Conservation (phyloP, 1,140 invertebrate species). For the Aphelenchoides fujianensis region DNA sequence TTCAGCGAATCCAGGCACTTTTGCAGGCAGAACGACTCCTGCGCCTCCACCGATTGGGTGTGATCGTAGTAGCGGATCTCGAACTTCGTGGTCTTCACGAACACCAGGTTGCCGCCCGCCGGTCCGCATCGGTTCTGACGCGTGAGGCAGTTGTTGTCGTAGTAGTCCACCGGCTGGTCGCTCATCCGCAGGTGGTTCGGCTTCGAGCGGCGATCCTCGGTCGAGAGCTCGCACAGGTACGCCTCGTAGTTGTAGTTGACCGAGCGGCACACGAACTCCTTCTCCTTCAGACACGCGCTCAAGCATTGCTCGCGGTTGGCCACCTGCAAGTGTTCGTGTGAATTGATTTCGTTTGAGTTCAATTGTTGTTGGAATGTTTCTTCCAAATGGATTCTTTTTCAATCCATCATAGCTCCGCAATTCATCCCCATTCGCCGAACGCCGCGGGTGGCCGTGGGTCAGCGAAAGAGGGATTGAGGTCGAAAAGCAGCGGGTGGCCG, state of each 20-base stretch:
- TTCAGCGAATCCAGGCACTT: conserved; percentile 61
- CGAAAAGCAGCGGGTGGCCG: no score
- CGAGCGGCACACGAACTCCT: conserved; percentile 61
- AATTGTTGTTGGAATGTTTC: neutral
- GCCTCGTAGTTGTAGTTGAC: conserved; percentile 62
- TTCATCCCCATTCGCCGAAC: no score
- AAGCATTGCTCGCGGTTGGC: conserved; percentile 58
- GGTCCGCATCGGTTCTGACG: conserved; percentile 61
- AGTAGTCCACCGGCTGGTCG: conserved; percentile 58
- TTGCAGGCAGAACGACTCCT: conserved; percentile 61
- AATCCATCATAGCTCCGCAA: no score
- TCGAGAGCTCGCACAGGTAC: conserved; percentile 61
- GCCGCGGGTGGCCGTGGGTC: no score
- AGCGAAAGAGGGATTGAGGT: no score
- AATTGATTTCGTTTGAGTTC: neutral
- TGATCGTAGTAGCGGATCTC: conserved; percentile 62
- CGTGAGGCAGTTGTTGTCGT: conserved; percentile 61
- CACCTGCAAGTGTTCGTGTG: conserved; percentile 45
- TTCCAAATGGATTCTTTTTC: no score
- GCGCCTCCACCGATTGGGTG: conserved; percentile 61
- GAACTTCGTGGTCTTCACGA: conserved; percentile 62
- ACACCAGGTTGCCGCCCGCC: conserved; percentile 59
- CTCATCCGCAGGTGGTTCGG: conserved; percentile 58
- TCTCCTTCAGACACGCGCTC: conserved; percentile 59
- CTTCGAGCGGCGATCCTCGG: conserved; percentile 60